These are phyloP conservation scores for Cheilosia vernalis DNA, from an alignment of 2,888 invertebrate genomes.

Conservation along the genomic window DNA sequence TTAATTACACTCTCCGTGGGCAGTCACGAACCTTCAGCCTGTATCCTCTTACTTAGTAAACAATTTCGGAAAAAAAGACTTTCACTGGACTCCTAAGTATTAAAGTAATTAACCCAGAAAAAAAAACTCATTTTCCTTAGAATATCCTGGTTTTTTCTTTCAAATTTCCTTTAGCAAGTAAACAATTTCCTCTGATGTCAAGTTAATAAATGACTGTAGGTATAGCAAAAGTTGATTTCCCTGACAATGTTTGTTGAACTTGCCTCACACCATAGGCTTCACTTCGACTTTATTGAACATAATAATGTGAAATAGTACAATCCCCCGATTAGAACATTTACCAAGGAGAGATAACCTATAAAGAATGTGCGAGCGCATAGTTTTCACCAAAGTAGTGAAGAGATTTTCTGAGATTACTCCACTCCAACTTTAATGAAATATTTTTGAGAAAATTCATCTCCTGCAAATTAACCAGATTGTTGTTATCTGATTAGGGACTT, in stretches of 20 bases:
- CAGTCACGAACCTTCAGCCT: background rate
- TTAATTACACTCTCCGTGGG: background rate
- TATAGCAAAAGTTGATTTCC: slow-evolving; percentile 7
- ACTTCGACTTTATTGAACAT: slow-evolving; percentile 11
- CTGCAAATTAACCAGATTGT: slow-evolving; percentile 45
- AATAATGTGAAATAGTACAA: background rate
- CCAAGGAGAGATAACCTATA: background rate
- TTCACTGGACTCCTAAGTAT: slow-evolving; percentile 4
- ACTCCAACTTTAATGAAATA: background rate
- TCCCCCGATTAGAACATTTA: background rate
- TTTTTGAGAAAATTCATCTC: slow-evolving; percentile 26
- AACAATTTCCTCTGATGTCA: slow-evolving; percentile 6
- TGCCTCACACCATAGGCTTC: background rate
- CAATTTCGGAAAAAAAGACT: slow-evolving; percentile 22
- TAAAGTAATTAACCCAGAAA: slow-evolving; percentile 29
- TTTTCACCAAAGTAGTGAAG: slow-evolving; percentile 36
- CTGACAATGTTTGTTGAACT: slow-evolving; percentile 18
- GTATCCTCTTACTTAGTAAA: background rate
- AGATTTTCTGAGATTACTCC: slow-evolving; percentile 25
- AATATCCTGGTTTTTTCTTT: background rate
- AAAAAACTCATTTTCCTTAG: background rate
- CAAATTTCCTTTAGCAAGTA: background rate
- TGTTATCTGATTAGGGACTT: slow-evolving; percentile 49
- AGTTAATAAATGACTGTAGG: slow-evolving; percentile 38
- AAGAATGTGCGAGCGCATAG: slow-evolving; percentile 33